Evolutionary conservation across 2,113 vertebrate species (phyloP).

Genomic region (Australoheros scitulus): DNA sequence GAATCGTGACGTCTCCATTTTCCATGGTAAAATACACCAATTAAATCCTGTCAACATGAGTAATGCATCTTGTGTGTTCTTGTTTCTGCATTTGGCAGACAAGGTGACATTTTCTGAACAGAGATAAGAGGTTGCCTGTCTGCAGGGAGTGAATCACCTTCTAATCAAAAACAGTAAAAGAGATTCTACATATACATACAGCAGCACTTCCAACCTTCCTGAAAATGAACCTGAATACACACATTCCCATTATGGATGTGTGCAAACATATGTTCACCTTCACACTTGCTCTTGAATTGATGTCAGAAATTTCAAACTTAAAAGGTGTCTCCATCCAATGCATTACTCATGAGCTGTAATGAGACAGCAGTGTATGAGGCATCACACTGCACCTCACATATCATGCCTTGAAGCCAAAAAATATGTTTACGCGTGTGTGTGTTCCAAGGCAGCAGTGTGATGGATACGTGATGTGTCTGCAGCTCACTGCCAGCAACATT

Average conservation of each 20-base stretch:
- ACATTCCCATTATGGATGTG: not conserved
- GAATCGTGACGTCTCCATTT: not conserved
- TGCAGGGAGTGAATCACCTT: not conserved
- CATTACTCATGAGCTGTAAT: slow-evolving; percentile 12
- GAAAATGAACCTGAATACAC: not conserved
- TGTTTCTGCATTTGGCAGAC: not conserved
- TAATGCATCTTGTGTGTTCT: not conserved
- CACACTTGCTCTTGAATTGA: not conserved
- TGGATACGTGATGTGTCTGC: not conserved
- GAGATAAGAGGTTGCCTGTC: not conserved
- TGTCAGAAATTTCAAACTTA: not conserved
- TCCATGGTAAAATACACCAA: not conserved
- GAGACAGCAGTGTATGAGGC: not conserved
- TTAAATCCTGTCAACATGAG: not conserved
- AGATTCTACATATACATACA: not conserved
- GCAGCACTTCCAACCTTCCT: not conserved
- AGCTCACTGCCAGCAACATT: not conserved
- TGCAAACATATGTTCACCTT: not conserved
- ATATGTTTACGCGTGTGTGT: not conserved
- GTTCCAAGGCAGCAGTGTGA: not conserved
- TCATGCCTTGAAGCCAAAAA: not conserved
- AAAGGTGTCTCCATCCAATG: not conserved
- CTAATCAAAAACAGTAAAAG: not conserved
- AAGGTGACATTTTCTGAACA: not conserved
- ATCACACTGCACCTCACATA: not conserved